Evolutionary conservation across 2,888 invertebrate genomes (phyloP).

Genomic region (Pandemis heparana): DNA sequence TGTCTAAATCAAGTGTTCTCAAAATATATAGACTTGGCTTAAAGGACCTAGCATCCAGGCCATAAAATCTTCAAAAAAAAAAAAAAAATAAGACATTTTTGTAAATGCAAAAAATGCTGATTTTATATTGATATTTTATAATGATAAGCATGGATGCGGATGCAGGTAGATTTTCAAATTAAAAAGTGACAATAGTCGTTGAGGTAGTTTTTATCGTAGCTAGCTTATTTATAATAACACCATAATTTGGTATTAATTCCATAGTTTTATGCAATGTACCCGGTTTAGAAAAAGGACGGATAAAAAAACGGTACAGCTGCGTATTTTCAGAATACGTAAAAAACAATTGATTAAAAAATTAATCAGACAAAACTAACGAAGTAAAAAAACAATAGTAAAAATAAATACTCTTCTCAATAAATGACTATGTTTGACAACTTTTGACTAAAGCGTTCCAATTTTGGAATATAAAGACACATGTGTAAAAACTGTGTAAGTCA

Average conservation of each 20-base stretch:
- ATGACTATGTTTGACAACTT: background rate
- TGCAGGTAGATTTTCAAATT: background rate
- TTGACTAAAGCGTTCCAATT: background rate
- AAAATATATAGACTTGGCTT: too few species aligned
- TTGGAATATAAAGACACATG: slow-evolving; percentile 16
- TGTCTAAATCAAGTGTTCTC: too few species aligned
- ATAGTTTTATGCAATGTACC: background rate
- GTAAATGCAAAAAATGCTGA: slow-evolving; percentile 31
- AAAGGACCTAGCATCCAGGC: too few species aligned
- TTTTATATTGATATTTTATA: background rate
- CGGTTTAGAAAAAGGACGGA: slow-evolving; percentile 8
- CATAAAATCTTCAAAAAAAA: too few species aligned
- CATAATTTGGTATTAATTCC: background rate
- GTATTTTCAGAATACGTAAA: background rate
- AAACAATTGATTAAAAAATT: background rate
- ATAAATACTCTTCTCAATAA: slow-evolving; percentile 18
- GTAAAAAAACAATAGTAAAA: slow-evolving; percentile 13
- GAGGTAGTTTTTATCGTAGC: background rate
- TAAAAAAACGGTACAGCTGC: background rate
- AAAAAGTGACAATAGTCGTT: background rate
- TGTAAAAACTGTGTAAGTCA: slow-evolving; percentile 22
- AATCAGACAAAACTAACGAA: slow-evolving; percentile 3
- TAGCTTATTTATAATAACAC: background rate
- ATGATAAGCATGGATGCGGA: background rate
- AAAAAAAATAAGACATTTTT: slow-evolving; percentile 1